Base-by-base conservation (phyloP, 2,797 vertebrate genomes). In the Acanthopagrus latus region DNA sequence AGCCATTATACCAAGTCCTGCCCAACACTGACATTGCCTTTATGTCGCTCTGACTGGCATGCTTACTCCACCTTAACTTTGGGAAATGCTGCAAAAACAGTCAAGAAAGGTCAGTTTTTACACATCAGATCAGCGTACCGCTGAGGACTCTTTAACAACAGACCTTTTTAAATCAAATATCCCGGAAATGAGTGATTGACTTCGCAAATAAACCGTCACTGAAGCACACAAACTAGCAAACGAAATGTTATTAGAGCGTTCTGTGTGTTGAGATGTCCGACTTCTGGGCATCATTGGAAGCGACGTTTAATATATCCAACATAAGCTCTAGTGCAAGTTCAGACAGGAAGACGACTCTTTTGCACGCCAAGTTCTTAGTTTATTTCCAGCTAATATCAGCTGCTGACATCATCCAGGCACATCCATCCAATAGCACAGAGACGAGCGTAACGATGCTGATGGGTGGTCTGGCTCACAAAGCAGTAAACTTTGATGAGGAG, bases 131-230 rank as follows among this genome's bases (percentile, higher is more conserved):
- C 59, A 21, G 20, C 16, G n/a, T 21, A 48, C 27, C 62, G 59
- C 67, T 38, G 63, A 83, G 47, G 65, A 80, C 57, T 56, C 41
- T 33, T 69, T 48, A 81, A 38, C 77, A 60, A 71, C 64, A 71
- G 71, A 66, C 46, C 25, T 71, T 56, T 76, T 81, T 54, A 38
- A 21, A 33, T 13, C 33, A 51, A 74, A 64, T 33, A 71, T 6
- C 47, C 48, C 23, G 21, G 68, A 54, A 60, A 23, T 38, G 52
- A 78, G n/a, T 52, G 50, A 54, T 69, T 66, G 46, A 44, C 18
- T 52, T 52, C 7, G 33, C 16, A 70, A 57, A 66, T 65, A 6
- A 60, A 54, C 57, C 16, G 27, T 71, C 54, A 60, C 4, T 7
- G 29, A 29, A 38, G 51, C 21, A 21, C 17, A 83, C 21, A 71